phyloP scores from a whole-genome alignment of 2,888 invertebrate genomes.

The Oscheius sp. region DNA sequence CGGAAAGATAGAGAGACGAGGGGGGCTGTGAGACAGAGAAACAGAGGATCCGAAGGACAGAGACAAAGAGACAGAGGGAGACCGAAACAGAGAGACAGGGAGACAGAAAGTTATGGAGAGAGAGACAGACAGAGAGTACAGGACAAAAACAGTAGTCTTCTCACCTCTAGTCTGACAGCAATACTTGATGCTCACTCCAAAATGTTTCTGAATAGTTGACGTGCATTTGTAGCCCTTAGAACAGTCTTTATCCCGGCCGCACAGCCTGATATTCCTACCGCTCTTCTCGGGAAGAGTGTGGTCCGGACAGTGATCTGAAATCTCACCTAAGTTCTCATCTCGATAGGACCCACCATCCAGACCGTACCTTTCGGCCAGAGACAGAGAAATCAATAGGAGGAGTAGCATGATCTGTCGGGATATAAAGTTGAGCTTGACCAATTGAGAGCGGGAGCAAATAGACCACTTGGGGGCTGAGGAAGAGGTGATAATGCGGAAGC shows the following conservation, averaged over 20 bases:
- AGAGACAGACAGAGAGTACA: too few relatives aligned
- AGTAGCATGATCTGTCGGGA: neutral
- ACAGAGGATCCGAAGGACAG: too few relatives aligned
- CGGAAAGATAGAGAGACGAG: too few relatives aligned
- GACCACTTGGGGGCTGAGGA: neutral
- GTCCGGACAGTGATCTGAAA: constrained; percentile 34
- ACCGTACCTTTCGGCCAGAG: constrained; percentile 3
- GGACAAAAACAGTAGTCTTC: too few relatives aligned
- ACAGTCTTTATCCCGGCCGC: constrained; percentile 31
- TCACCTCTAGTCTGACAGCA: constrained; percentile 56
- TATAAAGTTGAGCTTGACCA: neutral
- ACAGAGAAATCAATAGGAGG: neutral
- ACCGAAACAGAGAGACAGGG: too few relatives aligned
- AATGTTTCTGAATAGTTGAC: constrained; percentile 37
- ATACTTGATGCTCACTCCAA: constrained; percentile 46
- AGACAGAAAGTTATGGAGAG: neutral
- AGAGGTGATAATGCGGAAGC: constrained; percentile 23
- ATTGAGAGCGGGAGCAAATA: neutral
- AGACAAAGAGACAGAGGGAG: too few relatives aligned
- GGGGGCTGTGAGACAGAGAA: too few relatives aligned
- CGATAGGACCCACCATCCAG: neutral
- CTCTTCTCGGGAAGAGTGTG: constrained; percentile 29
- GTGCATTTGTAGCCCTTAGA: constrained; percentile 29
- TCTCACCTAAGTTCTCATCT: neutral
- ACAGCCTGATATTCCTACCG: constrained; percentile 4